Base-by-base conservation (phyloP, 1,140 invertebrate genomes). In the Rhagoletis zephyria region DNA sequence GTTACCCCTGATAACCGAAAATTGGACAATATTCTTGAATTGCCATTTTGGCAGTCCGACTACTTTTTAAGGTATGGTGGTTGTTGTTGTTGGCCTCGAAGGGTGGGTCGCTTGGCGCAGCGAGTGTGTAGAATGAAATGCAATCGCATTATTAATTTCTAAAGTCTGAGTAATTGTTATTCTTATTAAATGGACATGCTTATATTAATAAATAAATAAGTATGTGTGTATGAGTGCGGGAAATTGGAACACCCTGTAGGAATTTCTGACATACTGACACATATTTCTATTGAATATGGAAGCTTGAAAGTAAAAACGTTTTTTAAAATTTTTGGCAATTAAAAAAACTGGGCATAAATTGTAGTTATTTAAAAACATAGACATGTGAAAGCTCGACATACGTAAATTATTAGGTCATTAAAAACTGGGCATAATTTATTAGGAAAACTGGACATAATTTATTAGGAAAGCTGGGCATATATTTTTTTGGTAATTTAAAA, bases 101-200 rank as follows among this genome's bases (percentile, higher is more conserved):
- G 74, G 74, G 74, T 81, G n/a, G 16, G 5, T 59, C 48, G n/a
- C 74, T 10, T 59, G n/a, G 5, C 74, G 3, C 16, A n/a, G 48
- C 45, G 74, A n/a, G 48, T 12, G 48, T 30, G 48, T 30, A 16
- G 16, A 81, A 59, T n/a, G 70, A 16, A 56, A 56, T 42, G n/a
- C n/a, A 16, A 77, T n/a, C 45, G 74, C 74, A 81, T 81, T 81
- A 81, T 81, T 81, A 81, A 59, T 81, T 59, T 12, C 51, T 30
- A 81, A 4, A 81, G 42, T 81, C 12, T 1, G 16, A 16, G 9
- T 48, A 30, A 81, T 81, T 81, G 48, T 81, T 81, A 59, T 81
- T 56, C 19, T 59, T 56, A 81, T 30, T 81, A 81, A 81, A 81
- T 81, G 14, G 16, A 81, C 48, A 81, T 19, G n/a, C 16, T 59